Percentiles rank a stretch among this genome's conserved stretches.
Conservation (phyloP, 2,797 vertebrate species). For the Arctocebus calabarensis region DNA sequence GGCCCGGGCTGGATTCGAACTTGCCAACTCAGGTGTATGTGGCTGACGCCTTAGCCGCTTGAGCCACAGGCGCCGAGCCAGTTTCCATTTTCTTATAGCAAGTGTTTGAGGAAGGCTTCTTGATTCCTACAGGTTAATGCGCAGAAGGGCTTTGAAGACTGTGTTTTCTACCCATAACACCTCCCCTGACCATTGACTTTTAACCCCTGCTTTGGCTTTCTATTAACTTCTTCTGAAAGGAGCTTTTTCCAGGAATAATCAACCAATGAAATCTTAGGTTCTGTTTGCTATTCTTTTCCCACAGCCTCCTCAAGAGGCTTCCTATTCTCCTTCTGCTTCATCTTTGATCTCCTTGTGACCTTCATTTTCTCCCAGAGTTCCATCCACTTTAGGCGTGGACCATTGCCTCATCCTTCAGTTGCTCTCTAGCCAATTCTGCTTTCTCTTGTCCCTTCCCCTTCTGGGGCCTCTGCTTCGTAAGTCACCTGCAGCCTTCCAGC, state of each 20-base stretch:
- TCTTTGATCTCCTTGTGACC: background rate
- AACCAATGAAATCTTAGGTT: background rate
- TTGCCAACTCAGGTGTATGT: too few species aligned
- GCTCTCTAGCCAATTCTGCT: background rate
- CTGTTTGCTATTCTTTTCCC: background rate
- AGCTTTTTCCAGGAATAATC: conserved; percentile 2
- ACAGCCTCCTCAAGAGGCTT: background rate
- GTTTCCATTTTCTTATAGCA: background rate
- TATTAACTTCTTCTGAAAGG: conserved; percentile 24
- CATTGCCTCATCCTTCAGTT: background rate
- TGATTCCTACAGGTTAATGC: background rate
- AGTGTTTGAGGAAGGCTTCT: background rate
- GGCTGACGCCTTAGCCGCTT: too few species aligned
- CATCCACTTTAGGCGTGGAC: background rate
- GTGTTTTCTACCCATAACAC: rapidly evolving
- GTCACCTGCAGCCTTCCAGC: background rate
- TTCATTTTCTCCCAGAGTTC: conserved; percentile 29
- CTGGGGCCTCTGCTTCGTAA: background rate
- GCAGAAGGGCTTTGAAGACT: background rate
- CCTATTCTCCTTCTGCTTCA: background rate
- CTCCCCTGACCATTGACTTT: background rate
- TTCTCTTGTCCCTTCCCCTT: background rate
- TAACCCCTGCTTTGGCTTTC: conserved; percentile 43
- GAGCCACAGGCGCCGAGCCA: too few species aligned
- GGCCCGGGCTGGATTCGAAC: too few species aligned